Evolutionary conservation across 2,797 vertebrate species (phyloP), one percentile per base, ranked within the genome.

Genomic region (Sebastes melanostomus): DNA sequence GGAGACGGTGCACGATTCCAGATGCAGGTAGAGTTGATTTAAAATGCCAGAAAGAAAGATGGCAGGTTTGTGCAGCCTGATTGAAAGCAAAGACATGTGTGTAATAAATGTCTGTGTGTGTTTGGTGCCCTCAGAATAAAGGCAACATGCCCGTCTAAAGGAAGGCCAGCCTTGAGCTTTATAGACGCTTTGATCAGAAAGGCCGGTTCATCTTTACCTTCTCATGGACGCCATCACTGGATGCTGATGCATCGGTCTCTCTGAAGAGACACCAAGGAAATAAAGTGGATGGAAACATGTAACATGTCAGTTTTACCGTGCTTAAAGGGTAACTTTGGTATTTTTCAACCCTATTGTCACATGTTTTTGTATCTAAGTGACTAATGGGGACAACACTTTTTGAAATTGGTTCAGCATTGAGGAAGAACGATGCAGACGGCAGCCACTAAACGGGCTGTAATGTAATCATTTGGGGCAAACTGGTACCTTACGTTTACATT

Each of bases 111-210:
- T 24, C 24, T 32, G 4, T 59, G 27, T 65, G 75, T 65, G 56
- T 81, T 63, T 75, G 83, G 72, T 12, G 62, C 24, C 38, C n/a
- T 50, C 65, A 62, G 85, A 84, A 89, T 88, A 91, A 93, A 93
- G 82, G 88, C 76, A 68, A 66, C 80, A 85, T 54, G 78, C 88
- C 84, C 63, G 72, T 72, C 55, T 16, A 46, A 42, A 42, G 71
- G 71, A 87, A 89, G 84, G 77, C 87, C 85, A 80, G 86, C 87
- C 88, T 77, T 78, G 80, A 89, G 88, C 90, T 89, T 90, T 86
- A 88, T 30, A 90, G 86, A 66, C 80, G 83, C 94, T 95, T 95
- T 94, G 93, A 95, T 95, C 91, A 91, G 88, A 93, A 93, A 93
- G 93, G 90, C 91, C 87, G 90, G 89, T 89, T 93, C 91, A 87